Evolutionary conservation across 1,140 invertebrate species (phyloP), one percentile per base, ranked within the genome.

Genomic region (Aphis gossypii): DNA sequence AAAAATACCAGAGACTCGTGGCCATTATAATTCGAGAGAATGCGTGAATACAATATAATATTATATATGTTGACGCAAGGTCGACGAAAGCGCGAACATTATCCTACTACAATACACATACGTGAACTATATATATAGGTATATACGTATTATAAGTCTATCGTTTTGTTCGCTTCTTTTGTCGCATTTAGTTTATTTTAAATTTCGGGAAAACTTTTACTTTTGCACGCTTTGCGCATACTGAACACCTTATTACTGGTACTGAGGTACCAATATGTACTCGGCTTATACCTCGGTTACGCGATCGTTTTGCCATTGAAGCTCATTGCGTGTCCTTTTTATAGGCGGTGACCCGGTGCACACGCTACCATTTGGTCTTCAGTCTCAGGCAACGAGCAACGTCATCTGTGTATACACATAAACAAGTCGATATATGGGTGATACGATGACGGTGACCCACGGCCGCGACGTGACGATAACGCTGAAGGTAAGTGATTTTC

Each of bases 31-130:
- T 83, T 21, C 21, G 18, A 83, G 38, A 25, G 21, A 84, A 30
- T 56, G 9, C 35, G 38, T 90, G 89, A 91, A 76, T n/a, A n/a
- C 86, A 76, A 18, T n/a, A 76, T n/a, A 18, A 41, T 41, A 11
- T 25, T 44, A 41, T 89, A 25, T 54, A 83, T 21, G 60, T 23
- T 5, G n/a, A 35, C n/a, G 82, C 92, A 93, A 93, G 92, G 92
- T 44, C 92, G 92, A 93, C 92, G 92, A 93, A 93, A 93, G 92
- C 92, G 92, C 92, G 82, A 84, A 6, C 82, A 84, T 93, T 93
- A 86, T 83, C 11, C 35, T 86, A 93, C 48, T 54, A 44, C 44
- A 48, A 44, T 87, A n/a, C 44, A 30, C 44, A n/a, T 30, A n/a
- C 14, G 30, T 25, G 18, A 6, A 20, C 23, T 6, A 20, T 23